Percentiles rank a stretch among this genome's conserved stretches.
phyloP scores from a whole-genome alignment of 2,113 vertebrate genomes.

The Chunga burmeisteri region DNA sequence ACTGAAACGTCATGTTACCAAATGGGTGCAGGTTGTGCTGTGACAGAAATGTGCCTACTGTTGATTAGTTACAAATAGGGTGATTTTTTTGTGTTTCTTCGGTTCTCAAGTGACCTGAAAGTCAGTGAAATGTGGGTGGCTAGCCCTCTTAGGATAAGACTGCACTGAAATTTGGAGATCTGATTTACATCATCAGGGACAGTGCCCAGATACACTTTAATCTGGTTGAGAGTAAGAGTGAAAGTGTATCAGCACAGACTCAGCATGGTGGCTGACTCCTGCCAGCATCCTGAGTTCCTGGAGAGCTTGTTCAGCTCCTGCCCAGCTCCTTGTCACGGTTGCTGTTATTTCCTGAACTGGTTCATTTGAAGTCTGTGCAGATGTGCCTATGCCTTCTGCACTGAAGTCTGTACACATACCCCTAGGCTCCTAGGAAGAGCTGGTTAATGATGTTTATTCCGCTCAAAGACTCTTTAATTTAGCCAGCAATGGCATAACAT shows the following conservation, averaged over 20 bases:
- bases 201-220: neutral
- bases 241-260: neutral
- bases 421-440: neutral
- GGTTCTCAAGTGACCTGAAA: neutral
- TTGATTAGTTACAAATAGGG: neutral
- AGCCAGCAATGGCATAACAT: neutral
- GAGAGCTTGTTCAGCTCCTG: neutral
- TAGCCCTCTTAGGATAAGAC: neutral
- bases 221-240: neutral
- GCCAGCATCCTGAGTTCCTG: neutral
- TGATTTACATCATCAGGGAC: neutral
- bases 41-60: too few relatives aligned
- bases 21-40: neutral
- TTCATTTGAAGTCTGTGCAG: neutral
- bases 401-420: neutral
- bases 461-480: neutral
- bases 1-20: accelerated
- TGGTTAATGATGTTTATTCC: neutral
- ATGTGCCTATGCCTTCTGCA: neutral
- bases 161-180: neutral
- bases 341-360: neutral
- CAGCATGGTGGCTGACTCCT: accelerated
- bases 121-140: neutral
- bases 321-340: neutral
- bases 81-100: neutral